Evolutionary conservation across 1,140 invertebrate genomes (phyloP).

Genomic region (Cyclina sinensis): DNA sequence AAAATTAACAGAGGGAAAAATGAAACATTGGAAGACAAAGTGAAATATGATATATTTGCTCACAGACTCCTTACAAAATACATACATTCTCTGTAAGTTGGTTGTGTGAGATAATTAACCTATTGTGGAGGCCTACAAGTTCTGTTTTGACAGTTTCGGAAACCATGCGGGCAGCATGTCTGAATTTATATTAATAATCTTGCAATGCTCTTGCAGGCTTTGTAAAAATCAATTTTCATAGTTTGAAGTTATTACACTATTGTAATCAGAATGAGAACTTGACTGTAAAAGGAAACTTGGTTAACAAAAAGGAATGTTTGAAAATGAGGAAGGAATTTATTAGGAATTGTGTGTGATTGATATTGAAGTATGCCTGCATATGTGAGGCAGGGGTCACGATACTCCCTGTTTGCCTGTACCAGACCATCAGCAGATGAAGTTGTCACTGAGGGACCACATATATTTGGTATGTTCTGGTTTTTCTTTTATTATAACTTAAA

Average conservation of each 20-base stretch:
- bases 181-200: too few species aligned
- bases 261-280: too few species aligned
- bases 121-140: background rate
- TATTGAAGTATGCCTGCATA: constrained; percentile 64
- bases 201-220: background rate
- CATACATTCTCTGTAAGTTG: background rate
- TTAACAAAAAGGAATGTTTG: too few species aligned
- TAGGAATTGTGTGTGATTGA: background rate
- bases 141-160: background rate
- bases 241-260: background rate
- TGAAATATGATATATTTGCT: constrained; percentile 6
- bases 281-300: too few species aligned
- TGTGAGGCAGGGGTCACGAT: constrained; percentile 67
- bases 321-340: background rate
- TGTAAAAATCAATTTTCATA: background rate
- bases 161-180: too few species aligned
- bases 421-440: constrained; percentile 70
- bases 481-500: too few species aligned
- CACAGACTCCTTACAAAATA: background rate
- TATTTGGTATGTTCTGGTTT: constrained; percentile 70
- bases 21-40: background rate
- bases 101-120: background rate
- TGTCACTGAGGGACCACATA: constrained; percentile 74
- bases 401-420: constrained; percentile 75
- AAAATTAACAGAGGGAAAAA: background rate